Evolutionary conservation across 2,888 invertebrate species (phyloP).

Genomic region (Meloe dianella): DNA sequence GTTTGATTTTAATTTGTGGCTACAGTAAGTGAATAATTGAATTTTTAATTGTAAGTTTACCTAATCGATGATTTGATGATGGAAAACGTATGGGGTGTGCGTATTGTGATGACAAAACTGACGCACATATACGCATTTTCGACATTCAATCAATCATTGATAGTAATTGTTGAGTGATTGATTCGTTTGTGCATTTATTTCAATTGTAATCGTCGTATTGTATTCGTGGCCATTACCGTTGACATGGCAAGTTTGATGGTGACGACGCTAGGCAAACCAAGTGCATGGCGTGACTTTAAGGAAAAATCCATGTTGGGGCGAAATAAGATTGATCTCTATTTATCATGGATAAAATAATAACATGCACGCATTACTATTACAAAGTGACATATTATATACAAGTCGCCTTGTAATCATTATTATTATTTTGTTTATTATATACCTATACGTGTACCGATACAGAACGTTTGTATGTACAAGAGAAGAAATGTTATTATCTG

Average conservation of each 20-base stretch:
- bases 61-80: background rate
- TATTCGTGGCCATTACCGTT: constrained; percentile 30
- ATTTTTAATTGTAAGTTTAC: constrained; percentile 1
- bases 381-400: constrained; percentile 22
- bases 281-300: constrained; percentile 30
- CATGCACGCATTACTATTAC: constrained; percentile 34
- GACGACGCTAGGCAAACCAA: constrained; percentile 18
- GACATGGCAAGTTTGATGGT: constrained; percentile 20
- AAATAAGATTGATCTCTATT: constrained; percentile 37
- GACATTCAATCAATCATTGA: constrained; percentile 2
- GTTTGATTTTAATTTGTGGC: background rate
- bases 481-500: constrained; percentile 1
- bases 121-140: background rate
- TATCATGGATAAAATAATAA: constrained; percentile 39
- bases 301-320: constrained; percentile 28
- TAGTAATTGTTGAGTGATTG: background rate
- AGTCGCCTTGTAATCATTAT: constrained; percentile 11
- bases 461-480: background rate
- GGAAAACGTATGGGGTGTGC: background rate
- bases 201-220: constrained; percentile 22
- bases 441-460: background rate
- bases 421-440: constrained; percentile 8
- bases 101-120: background rate
- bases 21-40: background rate
- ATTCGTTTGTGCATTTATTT: background rate